Conservation (phyloP, 35 echinoderm and acorn worm genomes). For the Hemicentrotus pulcherrimus region DNA sequence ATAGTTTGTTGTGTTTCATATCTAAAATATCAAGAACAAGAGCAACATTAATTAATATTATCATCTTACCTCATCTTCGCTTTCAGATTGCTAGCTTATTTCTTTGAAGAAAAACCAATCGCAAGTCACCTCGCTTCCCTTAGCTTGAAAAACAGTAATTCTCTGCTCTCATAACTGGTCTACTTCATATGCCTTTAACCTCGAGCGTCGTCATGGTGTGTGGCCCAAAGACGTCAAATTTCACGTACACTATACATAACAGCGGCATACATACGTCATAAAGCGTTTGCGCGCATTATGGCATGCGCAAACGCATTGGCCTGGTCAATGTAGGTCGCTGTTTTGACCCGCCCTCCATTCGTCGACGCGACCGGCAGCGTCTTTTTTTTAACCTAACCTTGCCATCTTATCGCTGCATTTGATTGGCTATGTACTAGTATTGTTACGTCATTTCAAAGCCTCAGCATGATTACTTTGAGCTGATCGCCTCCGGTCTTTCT, state of each 20-base stretch:
- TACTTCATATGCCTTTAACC: background rate
- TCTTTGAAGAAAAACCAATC: background rate
- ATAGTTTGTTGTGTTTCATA: no score
- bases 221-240: background rate
- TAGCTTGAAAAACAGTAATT: background rate
- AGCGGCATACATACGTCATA: background rate
- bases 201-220: no score
- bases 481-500: no score
- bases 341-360: background rate
- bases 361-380: no score
- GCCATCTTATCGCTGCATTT: no score
- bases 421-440: no score
- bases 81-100: background rate
- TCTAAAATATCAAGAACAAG: no score
- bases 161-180: background rate
- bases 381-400: no score
- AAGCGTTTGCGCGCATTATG: background rate
- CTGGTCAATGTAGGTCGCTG: background rate
- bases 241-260: background rate
- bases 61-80: background rate
- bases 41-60: background rate
- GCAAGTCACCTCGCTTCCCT: background rate
- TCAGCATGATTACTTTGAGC: no score
- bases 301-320: background rate
- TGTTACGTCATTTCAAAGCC: no score